A percentile compares a stretch with the other conserved stretches of the same genome.
These are phyloP conservation scores for Zaprionus vittiger DNA, from an alignment of 1,140 invertebrate species.

Conservation along the genomic window DNA sequence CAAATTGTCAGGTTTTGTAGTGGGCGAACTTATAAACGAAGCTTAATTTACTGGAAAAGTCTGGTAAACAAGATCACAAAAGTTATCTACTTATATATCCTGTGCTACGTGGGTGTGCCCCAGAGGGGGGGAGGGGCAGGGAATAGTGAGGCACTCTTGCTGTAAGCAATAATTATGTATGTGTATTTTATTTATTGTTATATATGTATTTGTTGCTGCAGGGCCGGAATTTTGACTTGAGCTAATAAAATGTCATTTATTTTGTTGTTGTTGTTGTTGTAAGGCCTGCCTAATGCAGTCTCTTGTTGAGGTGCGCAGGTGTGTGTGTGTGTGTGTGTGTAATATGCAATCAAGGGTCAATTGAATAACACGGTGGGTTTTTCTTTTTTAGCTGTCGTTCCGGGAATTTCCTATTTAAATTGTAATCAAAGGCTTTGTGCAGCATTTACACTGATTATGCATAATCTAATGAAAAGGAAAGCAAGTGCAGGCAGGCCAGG, in stretches of 20 bases:
- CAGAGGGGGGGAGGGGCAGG: background rate
- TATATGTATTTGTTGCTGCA: background rate
- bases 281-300: background rate
- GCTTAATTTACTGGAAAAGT: conserved; percentile 41
- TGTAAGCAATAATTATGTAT: conserved; percentile 40
- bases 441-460: conserved; percentile 17
- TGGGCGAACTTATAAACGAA: conserved; percentile 44
- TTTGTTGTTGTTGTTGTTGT: background rate
- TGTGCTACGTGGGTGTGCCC: background rate
- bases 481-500: conserved; percentile 2
- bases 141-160: background rate
- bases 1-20: conserved; percentile 39
- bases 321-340: background rate
- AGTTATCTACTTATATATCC: conserved; percentile 33
- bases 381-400: conserved; percentile 11
- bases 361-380: conserved; percentile 21
- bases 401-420: conserved; percentile 31
- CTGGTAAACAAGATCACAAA: conserved; percentile 51
- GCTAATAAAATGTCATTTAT: conserved; percentile 28
- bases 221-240: conserved; percentile 13
- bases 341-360: conserved; percentile 15
- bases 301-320: background rate
- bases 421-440: conserved; percentile 23
- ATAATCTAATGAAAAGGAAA: conserved; percentile 9
- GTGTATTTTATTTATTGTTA: conserved; percentile 32